Percentiles rank a stretch among this genome's conserved stretches.
Evolutionary conservation across 2,888 invertebrate genomes (phyloP).

Genomic region (Ichneumoninae sp.): DNA sequence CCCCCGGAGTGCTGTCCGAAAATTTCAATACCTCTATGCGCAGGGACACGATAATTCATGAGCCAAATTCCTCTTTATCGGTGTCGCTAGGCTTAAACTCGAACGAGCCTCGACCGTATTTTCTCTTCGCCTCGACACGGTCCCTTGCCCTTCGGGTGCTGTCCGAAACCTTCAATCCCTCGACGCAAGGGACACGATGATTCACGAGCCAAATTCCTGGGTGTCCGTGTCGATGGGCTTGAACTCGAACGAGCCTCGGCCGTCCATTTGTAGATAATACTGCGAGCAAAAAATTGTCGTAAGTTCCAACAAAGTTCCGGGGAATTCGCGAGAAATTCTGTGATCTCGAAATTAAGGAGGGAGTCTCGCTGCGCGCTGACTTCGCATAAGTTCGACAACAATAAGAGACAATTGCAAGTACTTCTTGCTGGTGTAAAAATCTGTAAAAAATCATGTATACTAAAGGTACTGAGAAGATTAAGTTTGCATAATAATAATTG

Average conservation of each 20-base stretch:
- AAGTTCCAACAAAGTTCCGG: no score
- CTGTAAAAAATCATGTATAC: no score
- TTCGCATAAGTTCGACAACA: no score
- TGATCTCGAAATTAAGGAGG: background rate
- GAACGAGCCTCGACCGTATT: conserved; percentile 86
- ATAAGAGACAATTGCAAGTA: no score
- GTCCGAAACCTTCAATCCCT: conserved; percentile 39
- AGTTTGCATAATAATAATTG: no score
- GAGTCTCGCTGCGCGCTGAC: no score
- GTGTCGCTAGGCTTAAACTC: conserved; percentile 94
- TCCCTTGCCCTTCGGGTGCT: conserved; percentile 59
- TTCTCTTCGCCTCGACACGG: conserved; percentile 21
- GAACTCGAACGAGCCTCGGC: conserved; percentile 95
- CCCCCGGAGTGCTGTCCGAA: conserved; percentile 29
- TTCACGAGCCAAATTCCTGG: conserved; percentile 97
- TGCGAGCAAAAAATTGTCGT: conserved; percentile 79
- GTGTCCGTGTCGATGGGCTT: conserved; percentile 93
- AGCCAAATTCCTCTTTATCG: conserved; percentile 96
- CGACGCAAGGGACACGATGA: conserved; percentile 72
- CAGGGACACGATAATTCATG: conserved; percentile 86
- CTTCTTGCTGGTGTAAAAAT: no score
- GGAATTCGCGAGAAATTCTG: background rate
- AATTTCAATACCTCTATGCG: conserved; percentile 62
- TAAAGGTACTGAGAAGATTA: no score
- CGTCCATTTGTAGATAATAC: conserved; percentile 98